Evolutionary conservation across 2,797 vertebrate genomes (phyloP).

Genomic region (Tenualosa thibaudeaui): DNA sequence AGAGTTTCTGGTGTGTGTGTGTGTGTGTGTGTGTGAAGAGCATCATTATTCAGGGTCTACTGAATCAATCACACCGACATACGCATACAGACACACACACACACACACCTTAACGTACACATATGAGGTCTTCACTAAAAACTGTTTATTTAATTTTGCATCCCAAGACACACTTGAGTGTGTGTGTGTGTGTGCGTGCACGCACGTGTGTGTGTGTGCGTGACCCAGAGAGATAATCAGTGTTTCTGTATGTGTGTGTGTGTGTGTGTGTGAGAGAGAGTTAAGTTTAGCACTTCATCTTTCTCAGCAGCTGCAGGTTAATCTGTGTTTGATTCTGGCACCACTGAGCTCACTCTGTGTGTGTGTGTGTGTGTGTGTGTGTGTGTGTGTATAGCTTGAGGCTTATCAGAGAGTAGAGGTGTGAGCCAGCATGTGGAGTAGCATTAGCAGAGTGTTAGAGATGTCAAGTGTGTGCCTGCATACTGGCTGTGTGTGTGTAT

Average conservation of each 20-base stretch:
- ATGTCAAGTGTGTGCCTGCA: not conserved
- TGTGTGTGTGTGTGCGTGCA: not conserved
- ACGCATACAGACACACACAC: not conserved
- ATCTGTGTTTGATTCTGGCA: not conserved
- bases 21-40: not conserved
- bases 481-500: not conserved
- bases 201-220: not conserved
- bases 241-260: no score
- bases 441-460: not conserved
- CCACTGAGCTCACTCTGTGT: not conserved
- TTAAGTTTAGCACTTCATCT: not conserved
- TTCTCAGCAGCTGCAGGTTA: not conserved
- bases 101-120: not conserved
- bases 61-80: not conserved
- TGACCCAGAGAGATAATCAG: not conserved
- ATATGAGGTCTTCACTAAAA: not conserved
- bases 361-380: constrained; percentile 8
- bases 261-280: not conserved
- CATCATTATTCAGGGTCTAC: not conserved
- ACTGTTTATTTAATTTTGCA: not conserved
- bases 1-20: not conserved
- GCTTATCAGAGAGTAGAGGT: constrained; percentile 10
- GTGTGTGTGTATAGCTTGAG: not conserved
- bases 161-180: not conserved
- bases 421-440: constrained; percentile 1